These are phyloP conservation scores for Pipistrellus pipistrellus DNA, from an alignment of 2,797 vertebrate species.

Conservation along the genomic window DNA sequence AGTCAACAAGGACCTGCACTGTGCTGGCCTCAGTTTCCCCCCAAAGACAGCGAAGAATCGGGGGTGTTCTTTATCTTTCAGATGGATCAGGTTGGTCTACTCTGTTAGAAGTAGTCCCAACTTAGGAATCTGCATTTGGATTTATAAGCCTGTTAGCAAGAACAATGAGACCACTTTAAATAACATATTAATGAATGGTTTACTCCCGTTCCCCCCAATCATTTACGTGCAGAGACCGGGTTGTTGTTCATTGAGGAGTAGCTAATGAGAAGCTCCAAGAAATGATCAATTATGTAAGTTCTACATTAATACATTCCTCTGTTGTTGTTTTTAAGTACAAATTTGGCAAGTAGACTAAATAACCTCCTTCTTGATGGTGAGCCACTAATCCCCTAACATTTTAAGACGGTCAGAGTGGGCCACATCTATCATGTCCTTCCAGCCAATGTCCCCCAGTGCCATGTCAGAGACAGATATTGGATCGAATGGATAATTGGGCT, in stretches of 20 bases:
- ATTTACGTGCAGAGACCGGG: neutral
- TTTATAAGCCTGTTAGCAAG: neutral
- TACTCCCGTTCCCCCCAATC: neutral
- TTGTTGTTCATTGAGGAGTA: neutral
- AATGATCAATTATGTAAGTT: neutral
- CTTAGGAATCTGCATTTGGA: neutral
- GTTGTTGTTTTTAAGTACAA: neutral
- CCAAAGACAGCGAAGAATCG: neutral
- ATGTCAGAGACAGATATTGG: slow-evolving; percentile 38
- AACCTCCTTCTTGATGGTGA: neutral
- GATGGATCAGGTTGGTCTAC: neutral
- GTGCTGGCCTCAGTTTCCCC: neutral
- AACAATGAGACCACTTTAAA: slow-evolving; percentile 23
- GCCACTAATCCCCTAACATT: neutral
- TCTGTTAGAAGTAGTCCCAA: neutral
- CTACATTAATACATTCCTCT: neutral
- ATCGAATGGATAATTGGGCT: slow-evolving; percentile 34
- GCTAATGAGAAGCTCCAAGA: neutral
- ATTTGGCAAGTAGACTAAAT: slow-evolving; percentile 16
- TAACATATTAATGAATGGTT: neutral
- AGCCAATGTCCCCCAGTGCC: neutral
- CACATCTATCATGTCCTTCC: neutral
- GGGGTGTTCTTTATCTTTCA: neutral
- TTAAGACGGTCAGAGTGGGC: neutral
- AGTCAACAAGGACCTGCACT: slow-evolving; percentile 13